Conservation (phyloP, 2,113 vertebrate genomes). For the Gobiocypris rarus region DNA sequence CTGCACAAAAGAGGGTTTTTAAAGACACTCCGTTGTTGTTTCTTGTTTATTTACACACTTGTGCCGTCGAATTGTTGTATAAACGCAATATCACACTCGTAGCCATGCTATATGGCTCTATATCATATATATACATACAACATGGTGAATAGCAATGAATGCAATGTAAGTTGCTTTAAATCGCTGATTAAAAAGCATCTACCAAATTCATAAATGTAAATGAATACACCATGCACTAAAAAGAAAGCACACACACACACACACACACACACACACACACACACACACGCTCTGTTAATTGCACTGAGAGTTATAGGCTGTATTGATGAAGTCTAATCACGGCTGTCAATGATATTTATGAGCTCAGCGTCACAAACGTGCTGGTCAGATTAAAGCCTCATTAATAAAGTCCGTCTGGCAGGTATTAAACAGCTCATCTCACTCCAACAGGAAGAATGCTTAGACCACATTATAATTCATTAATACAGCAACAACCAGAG, state of each 20-base stretch:
- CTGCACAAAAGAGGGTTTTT: no score
- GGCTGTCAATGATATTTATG: slow-evolving; percentile 70
- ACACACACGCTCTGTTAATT: slow-evolving; percentile 36
- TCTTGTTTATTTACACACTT: no score
- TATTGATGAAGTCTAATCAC: slow-evolving; percentile 75
- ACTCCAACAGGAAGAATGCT: slow-evolving; percentile 4
- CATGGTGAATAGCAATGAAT: no score
- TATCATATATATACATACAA: no score
- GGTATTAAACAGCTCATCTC: slow-evolving; percentile 15
- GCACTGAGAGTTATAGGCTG: slow-evolving; percentile 63
- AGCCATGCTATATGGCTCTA: no score
- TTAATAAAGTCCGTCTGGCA: neutral
- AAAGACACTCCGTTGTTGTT: no score
- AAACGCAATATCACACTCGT: no score
- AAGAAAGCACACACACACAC: neutral
- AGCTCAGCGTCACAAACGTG: slow-evolving; percentile 50
- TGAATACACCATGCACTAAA: neutral
- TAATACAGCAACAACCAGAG: neutral
- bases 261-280: slow-evolving; percentile 2
- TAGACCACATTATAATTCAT: slow-evolving; percentile 17
- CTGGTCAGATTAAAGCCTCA: slow-evolving; percentile 5
- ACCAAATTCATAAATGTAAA: no score
- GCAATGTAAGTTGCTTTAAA: no score
- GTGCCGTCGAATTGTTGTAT: no score
- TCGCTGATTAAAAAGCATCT: no score